Evolutionary conservation across 2,113 vertebrate genomes (phyloP).

Genomic region (Pangasianodon gigas): DNA sequence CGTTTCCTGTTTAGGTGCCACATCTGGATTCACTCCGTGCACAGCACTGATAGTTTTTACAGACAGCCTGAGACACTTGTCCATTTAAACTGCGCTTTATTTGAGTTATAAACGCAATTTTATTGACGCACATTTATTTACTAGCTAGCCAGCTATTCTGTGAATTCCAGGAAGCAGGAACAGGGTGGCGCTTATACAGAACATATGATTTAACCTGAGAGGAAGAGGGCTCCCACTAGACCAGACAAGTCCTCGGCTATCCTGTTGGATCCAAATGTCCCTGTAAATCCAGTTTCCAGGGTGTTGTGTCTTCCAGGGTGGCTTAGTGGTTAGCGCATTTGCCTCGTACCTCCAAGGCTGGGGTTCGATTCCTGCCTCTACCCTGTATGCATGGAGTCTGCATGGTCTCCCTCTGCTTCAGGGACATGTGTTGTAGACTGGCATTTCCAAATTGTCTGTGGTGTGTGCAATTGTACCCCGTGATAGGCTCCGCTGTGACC

Average conservation of each 20-base stretch:
- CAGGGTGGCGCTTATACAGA: background rate
- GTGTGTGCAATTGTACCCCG: too few species aligned
- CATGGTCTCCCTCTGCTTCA: too few species aligned
- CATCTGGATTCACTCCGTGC: background rate
- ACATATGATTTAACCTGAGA: background rate
- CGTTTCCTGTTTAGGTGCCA: slow-evolving; percentile 1
- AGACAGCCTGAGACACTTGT: too few species aligned
- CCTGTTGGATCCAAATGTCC: background rate
- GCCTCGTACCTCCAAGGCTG: too few species aligned
- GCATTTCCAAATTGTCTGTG: too few species aligned
- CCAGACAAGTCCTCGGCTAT: background rate
- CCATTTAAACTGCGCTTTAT: background rate
- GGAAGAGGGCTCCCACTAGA: background rate
- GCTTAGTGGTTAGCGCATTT: too few species aligned
- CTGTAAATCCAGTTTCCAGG: background rate
- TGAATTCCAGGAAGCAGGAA: slow-evolving; percentile 2
- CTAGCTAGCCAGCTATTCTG: background rate
- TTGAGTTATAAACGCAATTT: background rate
- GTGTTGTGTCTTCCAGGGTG: too few species aligned
- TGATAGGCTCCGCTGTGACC: too few species aligned
- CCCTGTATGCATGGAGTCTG: too few species aligned
- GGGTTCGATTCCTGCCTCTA: too few species aligned
- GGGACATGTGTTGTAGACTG: too few species aligned
- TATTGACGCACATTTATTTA: too few species aligned
- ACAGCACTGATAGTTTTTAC: background rate